These are phyloP conservation scores for Phocoena sinus DNA, from an alignment of 2,113 vertebrate species.

Conservation along the genomic window DNA sequence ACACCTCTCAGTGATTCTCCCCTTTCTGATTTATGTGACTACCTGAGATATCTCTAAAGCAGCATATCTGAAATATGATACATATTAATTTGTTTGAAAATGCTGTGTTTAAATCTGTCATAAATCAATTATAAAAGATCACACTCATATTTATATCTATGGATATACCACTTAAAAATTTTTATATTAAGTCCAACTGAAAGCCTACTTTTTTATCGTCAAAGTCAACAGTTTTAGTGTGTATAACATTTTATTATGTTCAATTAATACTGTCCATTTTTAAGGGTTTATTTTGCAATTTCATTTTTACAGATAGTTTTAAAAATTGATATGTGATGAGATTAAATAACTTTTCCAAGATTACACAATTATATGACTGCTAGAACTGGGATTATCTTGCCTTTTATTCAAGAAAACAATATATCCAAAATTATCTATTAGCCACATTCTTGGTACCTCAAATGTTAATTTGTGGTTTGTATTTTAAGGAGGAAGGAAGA, in stretches of 20 bases:
- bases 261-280: background rate
- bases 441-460: background rate
- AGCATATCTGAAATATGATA: background rate
- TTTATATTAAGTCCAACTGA: background rate
- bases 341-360: background rate
- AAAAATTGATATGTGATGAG: background rate
- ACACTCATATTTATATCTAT: background rate
- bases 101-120: background rate
- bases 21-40: background rate
- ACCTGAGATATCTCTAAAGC: background rate
- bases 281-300: background rate
- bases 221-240: background rate
- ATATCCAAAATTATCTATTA: background rate
- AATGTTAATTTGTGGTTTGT: background rate
- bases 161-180: background rate
- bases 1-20: background rate
- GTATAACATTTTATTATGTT: background rate
- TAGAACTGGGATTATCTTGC: background rate
- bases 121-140: constrained; percentile 1
- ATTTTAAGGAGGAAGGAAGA: background rate
- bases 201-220: background rate
- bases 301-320: background rate
- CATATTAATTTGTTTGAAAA: constrained; percentile 28
- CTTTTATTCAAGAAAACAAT: background rate
- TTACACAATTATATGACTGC: background rate